These are phyloP conservation scores for Melanostigma gelatinosum DNA, from an alignment of 2,113 vertebrate genomes.

Conservation along the genomic window DNA sequence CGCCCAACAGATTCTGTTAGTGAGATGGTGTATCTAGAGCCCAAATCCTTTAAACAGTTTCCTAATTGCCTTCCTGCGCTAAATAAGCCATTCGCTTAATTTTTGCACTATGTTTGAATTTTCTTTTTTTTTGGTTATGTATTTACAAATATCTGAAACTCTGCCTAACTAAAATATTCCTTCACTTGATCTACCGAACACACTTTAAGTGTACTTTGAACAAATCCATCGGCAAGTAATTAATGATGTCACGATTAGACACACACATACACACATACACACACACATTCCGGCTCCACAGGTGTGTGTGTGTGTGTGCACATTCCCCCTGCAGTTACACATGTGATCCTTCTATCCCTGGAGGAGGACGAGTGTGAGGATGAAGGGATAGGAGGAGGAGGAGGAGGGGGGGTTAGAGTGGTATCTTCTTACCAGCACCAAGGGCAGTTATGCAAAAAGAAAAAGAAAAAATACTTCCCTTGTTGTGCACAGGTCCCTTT, in stretches of 20 bases:
- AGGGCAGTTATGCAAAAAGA: constrained; percentile 63
- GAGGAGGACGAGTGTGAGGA: constrained; percentile 56
- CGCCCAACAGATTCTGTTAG: constrained; percentile 59
- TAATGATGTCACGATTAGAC: constrained; percentile 23
- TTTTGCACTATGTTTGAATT: constrained; percentile 79
- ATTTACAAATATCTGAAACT: constrained; percentile 44
- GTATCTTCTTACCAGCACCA: constrained; percentile 78
- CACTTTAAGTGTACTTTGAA: constrained; percentile 49
- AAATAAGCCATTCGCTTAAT: constrained; percentile 62
- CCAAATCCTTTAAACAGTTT: constrained; percentile 37
- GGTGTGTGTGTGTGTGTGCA: constrained; percentile 73
- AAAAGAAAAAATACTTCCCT: constrained; percentile 8
- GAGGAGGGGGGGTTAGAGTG: constrained; percentile 48
- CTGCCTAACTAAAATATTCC: constrained; percentile 41
- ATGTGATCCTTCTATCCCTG: constrained; percentile 65
- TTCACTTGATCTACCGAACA: constrained; percentile 43
- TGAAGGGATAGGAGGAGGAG: constrained; percentile 58
- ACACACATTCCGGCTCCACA: constrained; percentile 65
- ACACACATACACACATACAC: constrained; percentile 21
- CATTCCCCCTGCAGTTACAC: constrained; percentile 64
- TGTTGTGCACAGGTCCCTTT: constrained; percentile 71
- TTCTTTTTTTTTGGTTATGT: constrained; percentile 22
- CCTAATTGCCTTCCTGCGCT: constrained; percentile 63
- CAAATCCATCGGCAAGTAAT: constrained; percentile 21
- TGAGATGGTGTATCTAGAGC: constrained; percentile 43